Conservation (phyloP, 2,797 vertebrate genomes). For the Amniataba percoides region DNA sequence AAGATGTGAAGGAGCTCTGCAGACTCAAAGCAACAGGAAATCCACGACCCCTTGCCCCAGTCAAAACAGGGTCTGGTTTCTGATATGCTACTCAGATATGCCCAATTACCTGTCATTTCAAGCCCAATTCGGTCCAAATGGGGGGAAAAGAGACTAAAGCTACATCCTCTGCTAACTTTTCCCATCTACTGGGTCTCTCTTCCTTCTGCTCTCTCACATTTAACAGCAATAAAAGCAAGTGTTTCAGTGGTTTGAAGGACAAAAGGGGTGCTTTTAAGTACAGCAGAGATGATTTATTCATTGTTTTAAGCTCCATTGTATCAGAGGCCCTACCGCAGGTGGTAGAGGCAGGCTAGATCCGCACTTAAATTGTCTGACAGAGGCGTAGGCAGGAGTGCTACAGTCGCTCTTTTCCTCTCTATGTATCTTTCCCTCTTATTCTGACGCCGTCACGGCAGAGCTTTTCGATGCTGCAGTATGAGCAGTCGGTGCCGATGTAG, state of each 20-base stretch:
- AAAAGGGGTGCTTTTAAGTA: conserved; percentile 59
- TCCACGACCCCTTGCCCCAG: conserved; percentile 4
- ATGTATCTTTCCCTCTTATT: conserved; percentile 10
- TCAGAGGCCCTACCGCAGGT: conserved; percentile 47
- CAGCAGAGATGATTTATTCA: conserved; percentile 64
- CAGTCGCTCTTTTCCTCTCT: conserved; percentile 25
- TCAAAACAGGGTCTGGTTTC: conserved; percentile 14
- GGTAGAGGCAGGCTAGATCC: conserved; percentile 38
- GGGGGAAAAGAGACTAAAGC: background rate
- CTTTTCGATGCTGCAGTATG: conserved; percentile 5
- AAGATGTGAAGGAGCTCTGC: conserved; percentile 5
- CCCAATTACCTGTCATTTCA: conserved; percentile 46
- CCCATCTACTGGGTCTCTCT: conserved; percentile 8
- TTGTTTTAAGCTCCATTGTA: conserved; percentile 57
- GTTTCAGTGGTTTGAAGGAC: conserved; percentile 59
- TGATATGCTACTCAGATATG: conserved; percentile 18
- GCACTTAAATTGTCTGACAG: conserved; percentile 55
- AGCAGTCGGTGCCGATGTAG: conserved; percentile 22
- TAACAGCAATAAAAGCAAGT: conserved; percentile 39
- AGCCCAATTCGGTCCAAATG: conserved; percentile 32
- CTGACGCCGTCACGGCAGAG: conserved; percentile 14
- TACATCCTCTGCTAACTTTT: conserved; percentile 24
- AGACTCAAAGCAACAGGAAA: conserved; percentile 2
- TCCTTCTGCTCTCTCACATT: conserved; percentile 38
- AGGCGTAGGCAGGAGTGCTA: conserved; percentile 38